Evolutionary conservation across 2,113 vertebrate species (phyloP), one percentile per base, ranked within the genome.

Genomic region (Camelus bactrianus): DNA sequence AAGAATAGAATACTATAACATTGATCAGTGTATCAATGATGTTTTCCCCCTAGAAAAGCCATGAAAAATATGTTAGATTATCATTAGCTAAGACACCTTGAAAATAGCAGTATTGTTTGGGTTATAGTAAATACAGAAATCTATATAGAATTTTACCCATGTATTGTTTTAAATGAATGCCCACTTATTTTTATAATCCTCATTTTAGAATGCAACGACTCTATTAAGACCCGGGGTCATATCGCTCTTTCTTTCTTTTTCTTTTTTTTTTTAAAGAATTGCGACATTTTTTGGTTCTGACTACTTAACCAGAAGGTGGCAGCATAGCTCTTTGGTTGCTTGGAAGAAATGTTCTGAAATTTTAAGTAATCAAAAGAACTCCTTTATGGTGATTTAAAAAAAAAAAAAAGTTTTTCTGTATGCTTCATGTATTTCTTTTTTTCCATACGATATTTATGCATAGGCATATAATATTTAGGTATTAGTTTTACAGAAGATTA

Each of bases 241-340:
- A 60, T 60, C 24, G n/a, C 28, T 42, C 0, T 77, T 48, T 79
- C 56, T 35, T 79, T 79, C 52, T 12, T 54, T 56, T 20, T 11
- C 19, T 16, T 76, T 26, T 22, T 32, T 73, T 6, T 46, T 81
- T 77, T 15, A 90, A 75, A 28, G 8, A 87, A 85, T 69, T 60
- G n/a, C n/a, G 81, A 6, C n/a, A 42, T 32, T 2, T 73, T 10
- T 9, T 15, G 38, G n/a, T 56, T 58, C 11, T 75, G 83, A 72
- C 54, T 0, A 0, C 28, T 73, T 65, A 2, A 54, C 97, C 99
- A 98, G 97, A n/a, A 99, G 99, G 96, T 99, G 99, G 98, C 96
- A 98, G 98, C 98, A 98, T 98, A 94, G 97, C 97, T 97, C 99
- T 96, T 98, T 65, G 93, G 70, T 94, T 97, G 7, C 2, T n/a